Conservation (phyloP, 2,888 invertebrate species). For the Bimastos eiseni region DNA sequence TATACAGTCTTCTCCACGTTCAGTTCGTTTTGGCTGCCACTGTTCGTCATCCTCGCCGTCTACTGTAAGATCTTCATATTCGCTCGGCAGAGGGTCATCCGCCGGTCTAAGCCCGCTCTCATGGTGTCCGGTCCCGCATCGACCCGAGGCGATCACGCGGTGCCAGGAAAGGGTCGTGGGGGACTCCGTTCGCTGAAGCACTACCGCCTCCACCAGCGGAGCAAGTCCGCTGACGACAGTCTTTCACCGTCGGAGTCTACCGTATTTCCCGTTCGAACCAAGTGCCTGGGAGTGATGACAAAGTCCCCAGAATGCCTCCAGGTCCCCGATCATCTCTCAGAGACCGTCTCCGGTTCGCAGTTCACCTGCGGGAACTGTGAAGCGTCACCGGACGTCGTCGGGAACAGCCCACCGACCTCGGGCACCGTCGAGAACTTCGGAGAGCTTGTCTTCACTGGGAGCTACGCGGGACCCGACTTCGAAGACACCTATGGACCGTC, state of each 20-base stretch:
- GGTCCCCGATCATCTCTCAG: background rate
- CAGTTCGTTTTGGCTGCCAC: slow-evolving; percentile 48
- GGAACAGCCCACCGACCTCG: background rate
- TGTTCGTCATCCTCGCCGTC: slow-evolving; percentile 44
- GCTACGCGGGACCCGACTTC: background rate
- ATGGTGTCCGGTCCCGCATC: background rate
- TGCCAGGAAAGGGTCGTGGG: background rate
- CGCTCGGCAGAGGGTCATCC: slow-evolving; percentile 41
- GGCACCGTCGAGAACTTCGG: background rate
- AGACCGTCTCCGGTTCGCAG: background rate
- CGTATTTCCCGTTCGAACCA: background rate
- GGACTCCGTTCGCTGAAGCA: background rate
- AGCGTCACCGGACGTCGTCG: background rate
- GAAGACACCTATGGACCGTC: background rate
- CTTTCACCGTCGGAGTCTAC: slow-evolving; percentile 25
- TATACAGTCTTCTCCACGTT: slow-evolving; percentile 59
- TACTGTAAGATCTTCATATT: slow-evolving; percentile 46
- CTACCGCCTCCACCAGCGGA: background rate
- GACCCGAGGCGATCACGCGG: background rate
- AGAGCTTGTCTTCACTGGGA: background rate
- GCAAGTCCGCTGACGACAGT: background rate
- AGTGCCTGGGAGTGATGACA: background rate
- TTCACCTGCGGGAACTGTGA: background rate
- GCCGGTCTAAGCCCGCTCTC: background rate
- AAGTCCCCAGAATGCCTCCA: background rate